These are phyloP conservation scores for Uloborus diversus DNA, from an alignment of 1,140 invertebrate species.

Conservation along the genomic window DNA sequence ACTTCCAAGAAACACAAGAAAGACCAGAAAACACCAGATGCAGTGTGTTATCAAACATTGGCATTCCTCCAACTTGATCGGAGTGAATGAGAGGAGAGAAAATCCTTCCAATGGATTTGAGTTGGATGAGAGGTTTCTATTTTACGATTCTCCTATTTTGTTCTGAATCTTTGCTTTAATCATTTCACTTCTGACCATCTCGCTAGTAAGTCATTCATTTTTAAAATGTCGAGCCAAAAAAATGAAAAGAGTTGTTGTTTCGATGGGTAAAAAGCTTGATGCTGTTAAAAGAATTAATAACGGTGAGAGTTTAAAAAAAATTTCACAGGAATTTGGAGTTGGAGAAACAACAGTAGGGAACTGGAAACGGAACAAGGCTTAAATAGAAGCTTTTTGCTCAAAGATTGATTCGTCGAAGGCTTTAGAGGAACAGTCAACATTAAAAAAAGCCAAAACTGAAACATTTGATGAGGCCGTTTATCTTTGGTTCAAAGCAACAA, in stretches of 20 bases:
- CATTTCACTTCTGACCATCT: too few relatives aligned
- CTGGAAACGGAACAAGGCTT: background rate
- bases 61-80: too few relatives aligned
- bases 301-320: background rate
- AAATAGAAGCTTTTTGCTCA: conserved; percentile 3
- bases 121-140: too few relatives aligned
- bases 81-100: too few relatives aligned
- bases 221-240: background rate
- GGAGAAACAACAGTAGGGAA: background rate
- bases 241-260: background rate
- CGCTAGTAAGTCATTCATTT: too few relatives aligned
- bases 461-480: background rate
- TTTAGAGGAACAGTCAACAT: background rate
- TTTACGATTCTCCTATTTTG: too few relatives aligned
- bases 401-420: background rate
- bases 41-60: too few relatives aligned
- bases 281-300: background rate
- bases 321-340: background rate
- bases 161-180: too few relatives aligned
- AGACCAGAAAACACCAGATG: too few relatives aligned
- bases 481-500: background rate
- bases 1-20: too few relatives aligned
- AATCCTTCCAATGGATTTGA: too few relatives aligned
- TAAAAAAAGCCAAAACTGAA: conserved; percentile 1
- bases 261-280: background rate